Evolutionary conservation across 2,113 vertebrate species (phyloP), one percentile per base, ranked within the genome.

Genomic region (Ranitomeya variabilis): DNA sequence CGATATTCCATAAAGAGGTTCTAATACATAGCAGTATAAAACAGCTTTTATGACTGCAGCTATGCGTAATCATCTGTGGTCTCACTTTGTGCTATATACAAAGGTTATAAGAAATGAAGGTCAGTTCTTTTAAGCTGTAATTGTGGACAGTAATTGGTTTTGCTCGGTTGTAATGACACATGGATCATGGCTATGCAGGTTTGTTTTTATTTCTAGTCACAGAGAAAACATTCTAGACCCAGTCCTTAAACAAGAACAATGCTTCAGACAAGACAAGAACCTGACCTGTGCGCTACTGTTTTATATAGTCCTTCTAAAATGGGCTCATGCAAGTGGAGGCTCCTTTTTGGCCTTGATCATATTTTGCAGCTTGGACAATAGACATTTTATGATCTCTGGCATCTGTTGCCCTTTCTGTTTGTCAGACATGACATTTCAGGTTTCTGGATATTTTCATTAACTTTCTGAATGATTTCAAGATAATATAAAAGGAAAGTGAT

Each of bases 371-470:
- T 21, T n/a, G 11, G 1, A 78, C 51, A 11, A 54, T 51, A 78
- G 19, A 13, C 37, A 23, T 26, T 13, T 26, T 73, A 31, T 73
- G 69, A 73, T 26, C 69, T 11, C 23, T 9, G 23, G 19, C 45
- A 77, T 77, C 37, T 15, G 1, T 37, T 74, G 71, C 31, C 31
- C 13, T 74, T 74, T 74, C 71, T 45, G 71, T 37, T 74, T 45
- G 71, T 74, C 71, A 74, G 18, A 51, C 19, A 74, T 74, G 71
- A 74, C 26, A 74, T 74, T 74, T 45, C 71, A 45, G 71, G 26
- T 18, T 19, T 74, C 71, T 15, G 37, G 31, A 74, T 45, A 12
- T 37, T 74, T 51, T 74, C 71, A 45, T 74, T 74, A 74, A 37
- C 26, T 37, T 37, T 16, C 26, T 14, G 45, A 45, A 74, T 45